Conservation (phyloP, 1,140 invertebrate species). For the Parapsyche elsis region DNA sequence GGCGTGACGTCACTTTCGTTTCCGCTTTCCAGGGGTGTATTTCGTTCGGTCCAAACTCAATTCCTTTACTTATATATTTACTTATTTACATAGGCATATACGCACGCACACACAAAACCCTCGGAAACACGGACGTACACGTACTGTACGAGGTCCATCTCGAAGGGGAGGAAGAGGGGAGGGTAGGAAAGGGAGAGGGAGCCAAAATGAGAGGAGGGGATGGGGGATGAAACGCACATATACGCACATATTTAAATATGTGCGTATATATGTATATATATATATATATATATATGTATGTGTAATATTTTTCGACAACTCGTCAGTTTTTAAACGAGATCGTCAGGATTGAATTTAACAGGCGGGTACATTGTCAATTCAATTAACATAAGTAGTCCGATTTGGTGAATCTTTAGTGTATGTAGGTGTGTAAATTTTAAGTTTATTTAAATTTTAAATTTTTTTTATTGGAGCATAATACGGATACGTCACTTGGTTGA, state of each 20-base stretch:
- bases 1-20: conserved; percentile 20
- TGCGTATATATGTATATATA: too few species aligned
- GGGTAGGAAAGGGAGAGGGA: neutral
- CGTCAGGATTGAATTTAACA: too few species aligned
- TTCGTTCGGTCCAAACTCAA: conserved; percentile 48
- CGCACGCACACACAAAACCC: conserved; percentile 35
- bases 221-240: neutral
- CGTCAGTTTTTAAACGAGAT: too few species aligned
- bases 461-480: too few species aligned
- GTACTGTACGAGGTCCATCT: conserved; percentile 30
- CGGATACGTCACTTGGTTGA: too few species aligned
- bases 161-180: neutral
- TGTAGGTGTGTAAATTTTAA: too few species aligned
- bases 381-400: too few species aligned
- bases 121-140: conserved; percentile 30
- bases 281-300: neutral
- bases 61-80: conserved; percentile 52
- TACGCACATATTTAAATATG: neutral
- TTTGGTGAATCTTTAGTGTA: too few species aligned
- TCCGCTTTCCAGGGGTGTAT: conserved; percentile 17
- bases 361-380: too few species aligned
- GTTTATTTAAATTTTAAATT: too few species aligned
- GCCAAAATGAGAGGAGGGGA: too few species aligned
- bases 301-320: too few species aligned
- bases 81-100: conserved; percentile 51